Base-by-base conservation (phyloP, 2,113 vertebrate genomes). In the Callipepla californica region DNA sequence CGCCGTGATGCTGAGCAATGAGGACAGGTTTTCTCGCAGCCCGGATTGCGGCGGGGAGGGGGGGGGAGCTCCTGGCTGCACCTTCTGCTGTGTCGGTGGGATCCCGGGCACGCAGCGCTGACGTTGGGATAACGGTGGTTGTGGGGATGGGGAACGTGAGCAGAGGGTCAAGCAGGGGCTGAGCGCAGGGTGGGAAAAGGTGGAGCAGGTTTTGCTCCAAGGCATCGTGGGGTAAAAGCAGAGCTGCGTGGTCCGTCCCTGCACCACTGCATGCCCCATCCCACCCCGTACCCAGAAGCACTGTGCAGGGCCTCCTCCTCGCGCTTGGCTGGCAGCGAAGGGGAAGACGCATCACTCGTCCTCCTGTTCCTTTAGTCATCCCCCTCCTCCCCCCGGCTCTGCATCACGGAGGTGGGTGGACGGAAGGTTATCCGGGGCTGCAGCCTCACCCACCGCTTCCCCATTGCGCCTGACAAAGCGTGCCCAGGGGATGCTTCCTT, bases 351-450 rank as follows among this genome's bases (percentile, higher is more conserved):
- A 85, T 80, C 34, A 1, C 70, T 94, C 93, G 1, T 93, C 92
- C 82, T 82, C 76, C 87, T 77, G 84, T 94, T 95, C 91, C 81
- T 94, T 95, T 96, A 96, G 94, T 96, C 95, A 96, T 96, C 89
- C 91, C 89, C 87, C 93, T 95, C 93, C 94, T 96, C 92, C 81
- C 94, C 85, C 44, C 78, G 63, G 78, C 78, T 95, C 89, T 92
- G 93, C 95, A 96, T 96, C 95, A 95, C 4, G 0, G 84, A 81
- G 91, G 95, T 96, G 95, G 95, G 95, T 91, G 95, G 94, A 94
- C 42, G 45, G 94, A 95, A 95, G 95, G 95, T 96, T 94, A 96
- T 91, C 93, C 72, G 81, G 94, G 95, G 95, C 94, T 95, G 93
- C 94, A 45, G 81, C 89, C 93, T 96, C 95, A 92, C 89, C 91